Percentiles rank a stretch among this genome's conserved stretches.
phyloP scores from a whole-genome alignment of 2,113 vertebrate genomes.

The Dipodomys merriami region DNA sequence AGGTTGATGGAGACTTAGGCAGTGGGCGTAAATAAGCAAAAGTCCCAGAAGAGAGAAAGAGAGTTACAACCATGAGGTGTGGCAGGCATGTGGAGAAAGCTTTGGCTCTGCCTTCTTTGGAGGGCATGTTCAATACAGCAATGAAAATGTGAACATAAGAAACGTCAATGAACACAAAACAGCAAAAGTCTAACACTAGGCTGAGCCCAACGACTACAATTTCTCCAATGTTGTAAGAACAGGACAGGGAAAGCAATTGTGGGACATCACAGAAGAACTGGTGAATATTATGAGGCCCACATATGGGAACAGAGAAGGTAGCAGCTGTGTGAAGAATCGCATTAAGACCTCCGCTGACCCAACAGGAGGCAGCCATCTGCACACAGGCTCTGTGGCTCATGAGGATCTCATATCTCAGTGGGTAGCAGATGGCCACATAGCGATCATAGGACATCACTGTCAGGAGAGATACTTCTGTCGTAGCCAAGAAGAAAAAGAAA shows the following conservation, averaged over 20 bases:
- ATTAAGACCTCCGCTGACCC: conserved; percentile 16
- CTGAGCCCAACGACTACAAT: background rate
- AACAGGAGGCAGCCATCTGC: background rate
- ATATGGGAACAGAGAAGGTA: conserved; percentile 24
- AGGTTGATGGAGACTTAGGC: background rate
- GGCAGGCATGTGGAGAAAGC: conserved; percentile 54
- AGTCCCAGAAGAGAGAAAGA: conserved; percentile 17
- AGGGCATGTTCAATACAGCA: conserved; percentile 36
- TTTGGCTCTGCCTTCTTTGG: background rate
- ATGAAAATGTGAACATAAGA: conserved; percentile 51
- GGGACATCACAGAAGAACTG: conserved; percentile 58
- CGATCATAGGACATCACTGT: conserved; percentile 44
- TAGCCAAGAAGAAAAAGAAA: conserved; percentile 27
- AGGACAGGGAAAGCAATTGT: conserved; percentile 37
- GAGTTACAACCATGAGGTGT: conserved; percentile 54
- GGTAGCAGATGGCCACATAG: background rate
- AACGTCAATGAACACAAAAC: conserved; percentile 24
- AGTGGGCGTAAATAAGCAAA: conserved; percentile 50
- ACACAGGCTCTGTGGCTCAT: background rate
- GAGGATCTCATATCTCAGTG: conserved; percentile 9
- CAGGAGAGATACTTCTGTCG: conserved; percentile 32
- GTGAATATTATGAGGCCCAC: background rate
- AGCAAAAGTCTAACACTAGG: conserved; percentile 23
- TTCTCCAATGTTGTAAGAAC: conserved; percentile 21
- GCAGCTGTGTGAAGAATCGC: conserved; percentile 9